A percentile compares a stretch with the other conserved stretches of the same genome.
These are phyloP conservation scores for Melinaea menophilus DNA, from an alignment of 2,888 invertebrate genomes.

Conservation along the genomic window DNA sequence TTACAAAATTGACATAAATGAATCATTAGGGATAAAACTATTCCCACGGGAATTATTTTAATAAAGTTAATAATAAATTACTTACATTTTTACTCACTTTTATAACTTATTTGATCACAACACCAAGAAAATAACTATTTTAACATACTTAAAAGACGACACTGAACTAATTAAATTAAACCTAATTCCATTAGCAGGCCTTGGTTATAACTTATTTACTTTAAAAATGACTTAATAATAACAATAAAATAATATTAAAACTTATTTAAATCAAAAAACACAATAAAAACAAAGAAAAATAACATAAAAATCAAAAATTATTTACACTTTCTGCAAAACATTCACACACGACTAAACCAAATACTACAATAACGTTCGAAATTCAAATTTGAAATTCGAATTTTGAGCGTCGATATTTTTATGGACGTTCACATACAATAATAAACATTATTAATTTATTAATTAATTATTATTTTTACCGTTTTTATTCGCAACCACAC, in stretches of 20 bases:
- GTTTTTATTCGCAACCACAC: conserved; percentile 45
- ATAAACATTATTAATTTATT: neutral
- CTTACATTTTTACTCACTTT: too few species aligned
- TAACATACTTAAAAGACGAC: conserved; percentile 29
- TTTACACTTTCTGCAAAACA: neutral
- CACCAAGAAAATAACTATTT: neutral
- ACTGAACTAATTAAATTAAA: conserved; percentile 68
- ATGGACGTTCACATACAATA: neutral
- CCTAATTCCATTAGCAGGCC: conserved; percentile 71
- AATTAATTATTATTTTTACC: conserved; percentile 19
- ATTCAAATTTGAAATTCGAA: conserved; percentile 16
- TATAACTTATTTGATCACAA: too few species aligned
- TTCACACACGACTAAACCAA: conserved; percentile 2
- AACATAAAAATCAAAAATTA: conserved; percentile 1
- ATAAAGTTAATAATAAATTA: too few species aligned
- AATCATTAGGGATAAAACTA: too few species aligned
- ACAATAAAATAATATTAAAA: conserved; percentile 39
- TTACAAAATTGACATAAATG: too few species aligned
- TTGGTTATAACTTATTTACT: conserved; percentile 11
- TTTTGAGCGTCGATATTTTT: conserved; percentile 6
- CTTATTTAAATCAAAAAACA: conserved; percentile 11
- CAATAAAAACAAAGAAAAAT: conserved; percentile 10
- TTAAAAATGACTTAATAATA: conserved; percentile 27
- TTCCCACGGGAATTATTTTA: too few species aligned
- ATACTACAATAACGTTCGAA: conserved; percentile 4